Conservation (phyloP, 2,888 invertebrate genomes). For the Drosophila macrospina region DNA sequence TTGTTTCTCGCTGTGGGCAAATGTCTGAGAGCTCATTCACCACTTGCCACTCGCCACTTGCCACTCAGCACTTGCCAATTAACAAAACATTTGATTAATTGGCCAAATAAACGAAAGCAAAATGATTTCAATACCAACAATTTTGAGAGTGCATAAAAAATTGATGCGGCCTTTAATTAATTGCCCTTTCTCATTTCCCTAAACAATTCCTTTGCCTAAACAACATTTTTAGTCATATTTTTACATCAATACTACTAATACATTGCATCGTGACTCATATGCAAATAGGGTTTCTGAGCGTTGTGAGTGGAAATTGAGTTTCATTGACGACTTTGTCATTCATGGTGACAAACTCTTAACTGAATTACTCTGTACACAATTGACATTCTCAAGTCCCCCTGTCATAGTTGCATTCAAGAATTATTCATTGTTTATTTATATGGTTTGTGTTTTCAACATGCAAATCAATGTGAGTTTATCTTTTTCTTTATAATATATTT, state of each 20-base stretch:
- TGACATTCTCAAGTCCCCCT: conserved; percentile 4
- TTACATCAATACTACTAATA: not conserved
- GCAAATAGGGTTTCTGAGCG: conserved; percentile 7
- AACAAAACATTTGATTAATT: conserved; percentile 66
- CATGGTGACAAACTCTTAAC: conserved; percentile 5
- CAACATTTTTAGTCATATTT: conserved; percentile 4
- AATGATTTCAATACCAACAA: conserved; percentile 16
- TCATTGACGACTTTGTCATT: conserved; percentile 4
- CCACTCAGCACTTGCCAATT: conserved; percentile 42
- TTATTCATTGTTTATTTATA: conserved; percentile 34
- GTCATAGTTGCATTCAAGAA: not conserved
- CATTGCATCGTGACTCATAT: conserved; percentile 1
- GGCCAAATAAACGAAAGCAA: conserved; percentile 35
- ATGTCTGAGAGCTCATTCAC: not conserved
- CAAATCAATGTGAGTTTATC: not conserved
- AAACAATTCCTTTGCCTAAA: not conserved
- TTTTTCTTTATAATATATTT: not conserved
- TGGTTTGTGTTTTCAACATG: not conserved
- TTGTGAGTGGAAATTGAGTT: not conserved
- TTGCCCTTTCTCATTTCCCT: conserved; percentile 6
- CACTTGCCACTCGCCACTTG: conserved; percentile 29
- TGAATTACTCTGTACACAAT: not conserved
- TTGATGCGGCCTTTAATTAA: conserved; percentile 27
- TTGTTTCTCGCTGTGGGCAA: conserved; percentile 1
- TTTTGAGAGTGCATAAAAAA: conserved; percentile 26